Conservation (phyloP, 37 sponge, comb jelly and placozoan species). For the Agelas oroides region DNA sequence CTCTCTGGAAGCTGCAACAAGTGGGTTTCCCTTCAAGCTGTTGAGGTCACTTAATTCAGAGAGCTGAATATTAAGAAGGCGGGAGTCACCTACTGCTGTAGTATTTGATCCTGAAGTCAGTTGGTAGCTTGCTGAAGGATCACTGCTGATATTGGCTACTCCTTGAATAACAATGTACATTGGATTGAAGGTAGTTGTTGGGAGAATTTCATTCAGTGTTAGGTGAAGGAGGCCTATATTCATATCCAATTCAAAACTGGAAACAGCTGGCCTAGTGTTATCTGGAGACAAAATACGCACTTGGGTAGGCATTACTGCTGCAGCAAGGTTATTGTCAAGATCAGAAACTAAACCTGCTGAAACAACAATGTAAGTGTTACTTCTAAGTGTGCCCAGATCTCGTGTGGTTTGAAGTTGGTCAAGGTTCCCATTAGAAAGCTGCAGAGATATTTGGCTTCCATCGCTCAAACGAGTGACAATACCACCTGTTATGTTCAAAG, state of each 20-base stretch:
- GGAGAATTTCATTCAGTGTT: constrained; percentile 70
- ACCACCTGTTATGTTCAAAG: constrained; percentile 62
- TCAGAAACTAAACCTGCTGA: constrained; percentile 60
- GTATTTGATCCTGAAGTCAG: constrained; percentile 26
- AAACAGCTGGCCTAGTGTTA: constrained; percentile 57
- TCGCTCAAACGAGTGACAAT: constrained; percentile 56
- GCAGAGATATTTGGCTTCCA: constrained; percentile 72
- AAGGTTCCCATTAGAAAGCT: constrained; percentile 49
- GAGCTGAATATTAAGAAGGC: constrained; percentile 54
- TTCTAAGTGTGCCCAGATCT: constrained; percentile 16
- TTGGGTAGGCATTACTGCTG: constrained; percentile 6
- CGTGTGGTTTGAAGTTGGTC: constrained; percentile 57
- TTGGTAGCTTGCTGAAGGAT: background rate
- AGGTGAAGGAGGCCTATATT: constrained; percentile 63
- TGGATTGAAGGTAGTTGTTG: constrained; percentile 47
- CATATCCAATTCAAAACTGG: constrained; percentile 66
- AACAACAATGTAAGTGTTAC: constrained; percentile 50
- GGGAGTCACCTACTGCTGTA: constrained; percentile 29
- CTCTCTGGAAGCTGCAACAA: constrained; percentile 57
- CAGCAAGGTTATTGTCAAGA: constrained; percentile 64
- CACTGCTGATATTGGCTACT: constrained; percentile 26
- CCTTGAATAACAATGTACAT: constrained; percentile 66
- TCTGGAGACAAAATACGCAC: constrained; percentile 53
- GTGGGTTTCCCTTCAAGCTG: constrained; percentile 60
- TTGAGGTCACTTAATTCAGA: constrained; percentile 72